These are phyloP conservation scores for Hycleus cichorii DNA, from an alignment of 1,140 invertebrate species.

Conservation along the genomic window DNA sequence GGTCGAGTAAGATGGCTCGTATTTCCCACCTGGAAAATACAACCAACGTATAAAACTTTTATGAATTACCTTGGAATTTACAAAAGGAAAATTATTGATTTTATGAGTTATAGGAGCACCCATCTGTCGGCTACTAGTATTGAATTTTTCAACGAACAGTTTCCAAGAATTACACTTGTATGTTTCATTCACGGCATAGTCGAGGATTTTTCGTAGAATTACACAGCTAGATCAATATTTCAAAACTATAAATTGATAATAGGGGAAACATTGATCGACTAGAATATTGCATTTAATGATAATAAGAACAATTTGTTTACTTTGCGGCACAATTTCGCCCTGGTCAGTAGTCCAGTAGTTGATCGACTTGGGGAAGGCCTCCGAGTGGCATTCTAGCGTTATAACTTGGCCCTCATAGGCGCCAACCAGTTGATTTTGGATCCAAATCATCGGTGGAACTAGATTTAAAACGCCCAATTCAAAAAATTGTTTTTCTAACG, in stretches of 20 bases:
- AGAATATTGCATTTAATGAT: too few species aligned
- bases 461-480: slow-evolving; percentile 8
- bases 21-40: slow-evolving; percentile 57
- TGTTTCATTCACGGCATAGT: too few species aligned
- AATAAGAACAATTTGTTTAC: slow-evolving; percentile 42
- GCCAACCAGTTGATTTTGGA: slow-evolving; percentile 73
- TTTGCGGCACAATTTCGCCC: slow-evolving; percentile 67
- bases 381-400: slow-evolving; percentile 73
- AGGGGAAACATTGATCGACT: too few species aligned
- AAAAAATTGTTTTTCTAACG: background rate
- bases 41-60: background rate
- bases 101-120: background rate
- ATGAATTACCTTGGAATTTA: background rate
- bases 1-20: slow-evolving; percentile 59
- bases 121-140: background rate
- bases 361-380: slow-evolving; percentile 80
- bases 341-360: slow-evolving; percentile 76
- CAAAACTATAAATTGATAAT: too few species aligned
- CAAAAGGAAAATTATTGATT: background rate
- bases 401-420: slow-evolving; percentile 64
- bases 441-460: slow-evolving; percentile 77
- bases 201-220: too few species aligned
- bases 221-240: too few species aligned
- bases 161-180: background rate
- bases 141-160: background rate